Conservation (phyloP, 2,113 vertebrate species). For the Scophthalmus maximus region DNA sequence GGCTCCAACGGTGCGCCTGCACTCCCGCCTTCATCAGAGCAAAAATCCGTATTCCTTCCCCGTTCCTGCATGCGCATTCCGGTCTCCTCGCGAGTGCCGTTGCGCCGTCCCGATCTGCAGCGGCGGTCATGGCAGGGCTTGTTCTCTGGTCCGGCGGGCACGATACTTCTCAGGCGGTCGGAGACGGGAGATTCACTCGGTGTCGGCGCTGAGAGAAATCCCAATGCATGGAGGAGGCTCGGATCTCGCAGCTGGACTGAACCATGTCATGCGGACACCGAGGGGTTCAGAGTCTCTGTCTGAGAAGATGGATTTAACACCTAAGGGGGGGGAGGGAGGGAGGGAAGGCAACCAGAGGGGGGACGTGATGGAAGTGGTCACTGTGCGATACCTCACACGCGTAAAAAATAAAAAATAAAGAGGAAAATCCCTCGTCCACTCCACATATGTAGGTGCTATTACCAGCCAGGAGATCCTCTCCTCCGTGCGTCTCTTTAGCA, state of each 20-base stretch:
- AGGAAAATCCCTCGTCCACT: constrained; percentile 52
- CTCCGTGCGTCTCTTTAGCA: constrained; percentile 47
- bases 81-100: constrained; percentile 77
- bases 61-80: constrained; percentile 85
- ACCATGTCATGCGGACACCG: constrained; percentile 88
- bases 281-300: constrained; percentile 80
- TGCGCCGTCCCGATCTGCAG: constrained; percentile 81
- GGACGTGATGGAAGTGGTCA: constrained; percentile 63
- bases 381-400: constrained; percentile 57
- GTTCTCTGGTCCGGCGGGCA: constrained; percentile 57
- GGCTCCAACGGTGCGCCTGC: constrained; percentile 88
- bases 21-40: constrained; percentile 86
- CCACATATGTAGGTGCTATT: constrained; percentile 44
- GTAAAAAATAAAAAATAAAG: neutral
- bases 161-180: constrained; percentile 81
- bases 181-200: constrained; percentile 84
- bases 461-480: constrained; percentile 27
- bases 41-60: constrained; percentile 85
- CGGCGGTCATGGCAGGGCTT: constrained; percentile 85
- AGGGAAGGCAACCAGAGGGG: constrained; percentile 26
- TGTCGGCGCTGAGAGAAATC: constrained; percentile 88
- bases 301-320: constrained; percentile 76
- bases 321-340: constrained; percentile 36
- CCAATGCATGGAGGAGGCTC: constrained; percentile 90
- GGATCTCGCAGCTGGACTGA: constrained; percentile 93